Conservation (phyloP, 1,140 invertebrate genomes). For the Daktulosphaira vitifoliae region DNA sequence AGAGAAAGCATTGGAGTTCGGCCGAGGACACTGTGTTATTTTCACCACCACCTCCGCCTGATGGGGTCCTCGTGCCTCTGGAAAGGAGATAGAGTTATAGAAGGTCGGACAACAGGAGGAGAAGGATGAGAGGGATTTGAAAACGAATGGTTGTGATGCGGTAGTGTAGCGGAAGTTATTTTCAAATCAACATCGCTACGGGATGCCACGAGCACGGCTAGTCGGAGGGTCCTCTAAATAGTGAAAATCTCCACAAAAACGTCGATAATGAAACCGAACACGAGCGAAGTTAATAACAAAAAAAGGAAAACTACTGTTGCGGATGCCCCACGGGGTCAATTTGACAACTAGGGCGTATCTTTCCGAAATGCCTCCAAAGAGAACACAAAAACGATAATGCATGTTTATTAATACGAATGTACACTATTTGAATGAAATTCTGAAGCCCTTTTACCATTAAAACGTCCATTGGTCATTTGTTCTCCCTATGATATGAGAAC, state of each 20-base stretch:
- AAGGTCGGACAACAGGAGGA: neutral
- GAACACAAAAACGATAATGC: too few relatives aligned
- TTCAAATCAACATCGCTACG: slow-evolving; percentile 31
- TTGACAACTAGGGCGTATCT: slow-evolving; percentile 21
- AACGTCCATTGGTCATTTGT: too few relatives aligned
- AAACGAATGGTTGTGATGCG: neutral
- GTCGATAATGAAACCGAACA: slow-evolving; percentile 30
- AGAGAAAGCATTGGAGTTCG: neutral
- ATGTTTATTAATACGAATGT: too few relatives aligned
- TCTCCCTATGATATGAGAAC: too few relatives aligned
- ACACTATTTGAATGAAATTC: slow-evolving; percentile 9
- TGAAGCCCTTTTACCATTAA: neutral
- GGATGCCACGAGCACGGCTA: slow-evolving; percentile 15
- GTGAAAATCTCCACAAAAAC: slow-evolving; percentile 17
- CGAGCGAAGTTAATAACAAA: slow-evolving; percentile 19
- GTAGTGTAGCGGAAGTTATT: slow-evolving; percentile 22
- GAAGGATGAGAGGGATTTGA: neutral
- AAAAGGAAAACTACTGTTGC: neutral
- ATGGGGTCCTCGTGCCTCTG: neutral
- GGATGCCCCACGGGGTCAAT: neutral
- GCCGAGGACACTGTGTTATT: slow-evolving; percentile 30
- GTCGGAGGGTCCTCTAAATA: slow-evolving; percentile 20
- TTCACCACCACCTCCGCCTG: neutral
- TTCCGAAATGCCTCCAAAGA: neutral
- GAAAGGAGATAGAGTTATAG: neutral